Percentiles rank a stretch among this genome's conserved stretches.
Evolutionary conservation across 2,113 vertebrate species (phyloP).

Genomic region (Bungarus multicinctus): DNA sequence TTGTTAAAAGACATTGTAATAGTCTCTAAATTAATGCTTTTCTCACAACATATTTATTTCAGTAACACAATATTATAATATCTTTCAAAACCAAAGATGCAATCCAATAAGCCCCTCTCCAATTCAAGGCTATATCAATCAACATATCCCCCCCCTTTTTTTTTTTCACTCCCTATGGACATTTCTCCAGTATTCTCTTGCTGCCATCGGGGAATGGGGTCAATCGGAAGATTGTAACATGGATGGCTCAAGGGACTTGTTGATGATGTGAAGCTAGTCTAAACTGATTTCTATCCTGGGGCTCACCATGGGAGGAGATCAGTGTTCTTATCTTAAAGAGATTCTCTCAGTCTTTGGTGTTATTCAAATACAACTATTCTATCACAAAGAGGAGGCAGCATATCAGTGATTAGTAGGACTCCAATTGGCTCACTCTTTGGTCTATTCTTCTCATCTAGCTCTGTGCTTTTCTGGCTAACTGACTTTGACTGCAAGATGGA

Average conservation of each 20-base stretch:
- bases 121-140: too few species aligned
- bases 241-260: too few species aligned
- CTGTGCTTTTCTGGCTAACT: too few species aligned
- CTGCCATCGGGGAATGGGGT: too few species aligned
- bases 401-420: too few species aligned
- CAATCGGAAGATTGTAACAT: too few species aligned
- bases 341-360: background rate
- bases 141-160: too few species aligned
- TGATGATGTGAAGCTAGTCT: background rate
- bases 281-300: background rate
- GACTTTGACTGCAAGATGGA: too few species aligned
- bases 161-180: too few species aligned
- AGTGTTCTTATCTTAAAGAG: background rate
- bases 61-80: background rate
- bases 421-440: too few species aligned
- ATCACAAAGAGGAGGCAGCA: background rate
- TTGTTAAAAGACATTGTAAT: background rate
- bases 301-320: background rate
- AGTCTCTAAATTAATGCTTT: background rate
- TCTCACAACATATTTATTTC: slow-evolving; percentile 7
- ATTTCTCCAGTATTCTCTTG: too few species aligned
- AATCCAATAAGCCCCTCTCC: background rate
- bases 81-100: background rate
- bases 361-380: background rate
- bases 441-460: too few species aligned